Conservation (phyloP, 2,113 vertebrate genomes). For the Poeciliopsis retropinna region DNA sequence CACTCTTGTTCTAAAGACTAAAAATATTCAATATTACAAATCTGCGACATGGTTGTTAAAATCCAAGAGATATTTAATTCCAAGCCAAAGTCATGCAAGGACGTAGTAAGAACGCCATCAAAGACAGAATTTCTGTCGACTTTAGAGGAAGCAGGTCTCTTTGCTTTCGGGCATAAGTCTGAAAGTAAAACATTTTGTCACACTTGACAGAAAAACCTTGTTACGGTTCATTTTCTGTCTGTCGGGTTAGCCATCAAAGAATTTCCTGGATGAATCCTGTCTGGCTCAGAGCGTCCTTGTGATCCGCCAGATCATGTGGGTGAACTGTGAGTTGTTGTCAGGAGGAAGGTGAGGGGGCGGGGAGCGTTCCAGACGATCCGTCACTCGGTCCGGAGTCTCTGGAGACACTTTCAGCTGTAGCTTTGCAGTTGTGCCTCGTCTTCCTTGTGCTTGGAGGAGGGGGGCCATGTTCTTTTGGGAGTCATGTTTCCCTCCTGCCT, state of each 20-base stretch:
- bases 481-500: constrained; percentile 59
- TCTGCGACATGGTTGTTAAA: neutral
- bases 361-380: constrained; percentile 54
- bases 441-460: constrained; percentile 50
- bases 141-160: neutral
- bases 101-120: neutral
- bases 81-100: neutral
- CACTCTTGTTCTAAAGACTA: no score
- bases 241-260: neutral
- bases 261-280: constrained; percentile 21
- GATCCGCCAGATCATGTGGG: constrained; percentile 52
- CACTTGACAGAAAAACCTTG: neutral
- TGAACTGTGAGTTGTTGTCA: constrained; percentile 65
- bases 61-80: neutral
- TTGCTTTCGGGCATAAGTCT: neutral
- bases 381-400: constrained; percentile 56
- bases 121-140: neutral
- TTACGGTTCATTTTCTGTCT: constrained; percentile 8
- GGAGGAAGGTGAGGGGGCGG: constrained; percentile 36
- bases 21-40: neutral
- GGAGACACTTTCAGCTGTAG: constrained; percentile 71
- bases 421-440: constrained; percentile 58
- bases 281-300: constrained; percentile 21
- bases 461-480: constrained; percentile 47
- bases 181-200: neutral